phyloP scores from a whole-genome alignment of 2,113 vertebrate genomes.

The Stigmatopora nigra region DNA sequence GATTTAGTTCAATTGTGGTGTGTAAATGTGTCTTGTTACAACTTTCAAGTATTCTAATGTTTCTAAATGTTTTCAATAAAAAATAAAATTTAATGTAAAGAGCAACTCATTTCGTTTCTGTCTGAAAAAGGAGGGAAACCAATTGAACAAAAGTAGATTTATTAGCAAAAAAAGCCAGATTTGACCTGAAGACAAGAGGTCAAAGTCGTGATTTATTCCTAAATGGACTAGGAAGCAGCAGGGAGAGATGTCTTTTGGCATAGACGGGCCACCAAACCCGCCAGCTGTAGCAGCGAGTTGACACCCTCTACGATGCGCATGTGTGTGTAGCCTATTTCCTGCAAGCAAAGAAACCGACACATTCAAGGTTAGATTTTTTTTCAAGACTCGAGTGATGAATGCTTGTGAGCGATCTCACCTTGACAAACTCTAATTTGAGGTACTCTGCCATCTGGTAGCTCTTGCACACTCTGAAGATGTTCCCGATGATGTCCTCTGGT shows the following conservation, averaged over 20 bases:
- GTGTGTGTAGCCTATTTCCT: constrained; percentile 97
- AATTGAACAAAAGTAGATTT: background rate
- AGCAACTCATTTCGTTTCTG: background rate
- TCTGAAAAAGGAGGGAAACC: background rate
- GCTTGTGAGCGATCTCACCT: constrained; percentile 65
- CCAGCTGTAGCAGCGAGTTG: constrained; percentile 91
- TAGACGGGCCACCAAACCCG: constrained; percentile 83
- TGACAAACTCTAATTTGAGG: constrained; percentile 94
- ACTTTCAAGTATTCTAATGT: constrained; percentile 15
- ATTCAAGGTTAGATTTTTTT: background rate
- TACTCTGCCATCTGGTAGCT: constrained; percentile 94
- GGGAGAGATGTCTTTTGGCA: constrained; percentile 83
- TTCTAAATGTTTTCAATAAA: constrained; percentile 48
- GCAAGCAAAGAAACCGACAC: constrained; percentile 14
- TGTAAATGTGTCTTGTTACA: background rate
- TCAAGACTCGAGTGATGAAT: too few relatives aligned
- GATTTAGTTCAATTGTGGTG: background rate
- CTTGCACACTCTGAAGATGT: constrained; percentile 95
- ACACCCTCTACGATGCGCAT: constrained; percentile 90
- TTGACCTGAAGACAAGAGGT: background rate
- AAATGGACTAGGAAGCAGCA: constrained; percentile 64
- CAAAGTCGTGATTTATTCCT: background rate
- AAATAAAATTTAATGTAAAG: constrained; percentile 18
- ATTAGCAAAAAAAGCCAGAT: background rate
- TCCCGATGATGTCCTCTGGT: constrained; percentile 92